Conservation (phyloP, 1,140 invertebrate species). For the Lordiphosa mommai region DNA sequence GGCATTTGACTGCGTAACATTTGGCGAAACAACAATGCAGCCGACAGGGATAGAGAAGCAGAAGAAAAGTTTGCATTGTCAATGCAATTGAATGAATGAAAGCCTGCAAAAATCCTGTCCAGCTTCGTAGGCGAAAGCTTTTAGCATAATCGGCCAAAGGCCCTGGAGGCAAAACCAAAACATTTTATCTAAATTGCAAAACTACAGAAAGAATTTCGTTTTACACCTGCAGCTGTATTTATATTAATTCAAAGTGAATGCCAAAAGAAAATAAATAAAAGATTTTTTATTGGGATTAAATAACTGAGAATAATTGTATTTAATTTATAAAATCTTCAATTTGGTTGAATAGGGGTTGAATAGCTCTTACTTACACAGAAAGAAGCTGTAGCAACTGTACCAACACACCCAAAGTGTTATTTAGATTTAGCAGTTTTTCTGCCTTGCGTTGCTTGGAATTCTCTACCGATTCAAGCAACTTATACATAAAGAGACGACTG, state of each 20-base stretch:
- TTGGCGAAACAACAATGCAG: constrained; percentile 40
- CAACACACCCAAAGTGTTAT: too few relatives aligned
- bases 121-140: constrained; percentile 31
- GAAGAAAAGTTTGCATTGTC: constrained; percentile 26
- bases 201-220: not conserved
- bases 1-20: constrained; percentile 64
- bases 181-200: constrained; percentile 54
- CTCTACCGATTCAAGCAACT: too few relatives aligned
- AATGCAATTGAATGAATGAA: constrained; percentile 59
- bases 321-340: too few relatives aligned
- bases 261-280: not conserved
- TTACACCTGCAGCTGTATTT: not conserved
- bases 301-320: too few relatives aligned
- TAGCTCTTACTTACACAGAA: too few relatives aligned
- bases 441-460: too few relatives aligned
- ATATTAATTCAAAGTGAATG: too few relatives aligned
- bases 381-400: too few relatives aligned
- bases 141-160: constrained; percentile 46
- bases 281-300: too few relatives aligned
- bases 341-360: too few relatives aligned
- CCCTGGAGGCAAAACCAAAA: constrained; percentile 18
- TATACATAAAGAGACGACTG: too few relatives aligned
- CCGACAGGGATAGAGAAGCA: not conserved
- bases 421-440: too few relatives aligned
- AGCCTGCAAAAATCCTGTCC: constrained; percentile 12